Evolutionary conservation across 2,888 invertebrate genomes (phyloP).

Genomic region (Drosophila hamatofila): DNA sequence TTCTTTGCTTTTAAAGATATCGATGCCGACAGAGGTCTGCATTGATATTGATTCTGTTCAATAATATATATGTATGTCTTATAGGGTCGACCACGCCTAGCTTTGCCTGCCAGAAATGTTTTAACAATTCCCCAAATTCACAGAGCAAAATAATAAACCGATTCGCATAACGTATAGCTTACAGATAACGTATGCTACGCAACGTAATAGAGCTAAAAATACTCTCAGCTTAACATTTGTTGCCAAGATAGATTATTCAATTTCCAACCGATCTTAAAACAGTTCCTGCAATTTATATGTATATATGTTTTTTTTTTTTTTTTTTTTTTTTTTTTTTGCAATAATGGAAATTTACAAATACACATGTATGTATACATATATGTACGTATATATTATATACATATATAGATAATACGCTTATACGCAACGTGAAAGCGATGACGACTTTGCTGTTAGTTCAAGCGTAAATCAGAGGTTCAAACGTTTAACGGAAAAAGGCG

Average conservation of each 20-base stretch:
- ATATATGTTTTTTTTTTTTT: not conserved
- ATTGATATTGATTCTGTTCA: not conserved
- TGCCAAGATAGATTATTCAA: not conserved
- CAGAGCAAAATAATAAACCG: not conserved
- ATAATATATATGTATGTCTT: no score
- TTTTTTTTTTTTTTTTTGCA: not conserved
- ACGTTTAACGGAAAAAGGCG: slow-evolving; percentile 73
- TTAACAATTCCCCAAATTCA: not conserved
- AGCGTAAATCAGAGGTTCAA: slow-evolving; percentile 61
- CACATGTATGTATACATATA: not conserved
- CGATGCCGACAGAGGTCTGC: not conserved
- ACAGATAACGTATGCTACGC: not conserved
- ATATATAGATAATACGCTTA: not conserved
- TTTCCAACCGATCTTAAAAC: not conserved
- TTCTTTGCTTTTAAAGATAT: no score
- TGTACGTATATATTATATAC: not conserved
- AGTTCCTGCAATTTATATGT: not conserved
- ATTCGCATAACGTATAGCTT: not conserved
- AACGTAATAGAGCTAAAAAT: slow-evolving; percentile 1
- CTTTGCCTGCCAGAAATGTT: not conserved
- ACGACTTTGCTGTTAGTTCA: slow-evolving; percentile 51
- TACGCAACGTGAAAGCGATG: not conserved
- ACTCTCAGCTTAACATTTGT: not conserved
- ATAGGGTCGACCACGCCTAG: not conserved
- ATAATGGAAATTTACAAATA: not conserved